A percentile compares a stretch with the other conserved stretches of the same genome.
phyloP scores from a whole-genome alignment of 2,888 invertebrate genomes.

The Prosopocoilus inquinatus region DNA sequence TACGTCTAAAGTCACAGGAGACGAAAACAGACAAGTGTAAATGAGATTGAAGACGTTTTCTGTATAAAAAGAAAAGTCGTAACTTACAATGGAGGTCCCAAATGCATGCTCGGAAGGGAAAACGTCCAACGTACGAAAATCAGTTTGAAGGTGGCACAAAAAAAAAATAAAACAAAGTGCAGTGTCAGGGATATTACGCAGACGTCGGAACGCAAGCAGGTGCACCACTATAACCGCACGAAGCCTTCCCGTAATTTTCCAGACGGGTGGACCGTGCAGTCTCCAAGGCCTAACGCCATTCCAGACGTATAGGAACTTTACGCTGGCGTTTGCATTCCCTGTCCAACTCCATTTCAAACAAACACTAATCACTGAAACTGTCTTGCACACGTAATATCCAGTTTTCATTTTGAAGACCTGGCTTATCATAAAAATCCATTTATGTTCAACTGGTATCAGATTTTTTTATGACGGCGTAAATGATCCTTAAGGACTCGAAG shows the following conservation, averaged over 20 bases:
- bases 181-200: too few species aligned
- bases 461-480: too few species aligned
- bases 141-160: too few species aligned
- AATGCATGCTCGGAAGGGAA: not conserved
- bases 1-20: too few species aligned
- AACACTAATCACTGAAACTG: not conserved
- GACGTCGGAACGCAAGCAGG: not conserved
- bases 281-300: conserved; percentile 7
- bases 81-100: not conserved
- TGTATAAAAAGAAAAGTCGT: too few species aligned
- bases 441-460: too few species aligned
- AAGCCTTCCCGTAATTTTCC: conserved; percentile 32
- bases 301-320: conserved; percentile 8
- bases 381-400: too few species aligned
- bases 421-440: too few species aligned
- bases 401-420: too few species aligned
- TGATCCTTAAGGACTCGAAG: too few species aligned
- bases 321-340: conserved; percentile 20
- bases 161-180: too few species aligned
- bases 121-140: not conserved
- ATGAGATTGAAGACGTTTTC: conserved; percentile 31
- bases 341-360: conserved; percentile 10
- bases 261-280: conserved; percentile 30
- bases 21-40: conserved; percentile 38
- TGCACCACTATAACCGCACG: conserved; percentile 12